Base-by-base conservation (phyloP, 2,113 vertebrate species). In the Manacus vitellinus region DNA sequence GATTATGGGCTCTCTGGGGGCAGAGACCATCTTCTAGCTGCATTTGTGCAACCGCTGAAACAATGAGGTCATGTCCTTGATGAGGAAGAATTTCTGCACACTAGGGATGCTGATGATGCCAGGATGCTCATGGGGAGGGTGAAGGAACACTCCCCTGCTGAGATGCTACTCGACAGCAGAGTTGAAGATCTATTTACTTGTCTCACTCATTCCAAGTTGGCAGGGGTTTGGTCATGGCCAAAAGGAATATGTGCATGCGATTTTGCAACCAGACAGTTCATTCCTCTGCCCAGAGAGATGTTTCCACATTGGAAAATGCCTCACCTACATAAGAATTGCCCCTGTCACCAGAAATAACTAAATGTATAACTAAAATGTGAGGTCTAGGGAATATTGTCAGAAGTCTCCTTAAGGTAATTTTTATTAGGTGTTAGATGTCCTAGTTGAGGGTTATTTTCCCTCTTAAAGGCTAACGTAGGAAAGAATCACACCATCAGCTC, bases 371-470 rank as follows among this genome's bases (percentile, higher is more conserved):
- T 61, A 61, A 74, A 89, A 68, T 47, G 35, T 74, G 94, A 92
- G 25, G 73, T 89, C 70, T 84, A 52, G 41, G 28, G 31, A 94
- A 75, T 77, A 86, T 37, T 78, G 79, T 88, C 68, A 91, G 37
- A 93, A 93, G 30, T 59, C 24, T 80, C 54, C 82, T 88, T 68
- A 92, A 88, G 73, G 37, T 52, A 83, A 74, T 75, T 91, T 96
- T 96, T 92, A 94, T 91, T 94, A 96, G 67, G 82, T 94, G 89
- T 51, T 94, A 67, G 85, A 73, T 94, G 72, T 93, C 75, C 65
- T 92, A 85, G 75, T 7, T 51, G 35, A 73, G 72, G 67, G 7
- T 84, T 95, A 47, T 95, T 96, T 96, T 94, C 65, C 67, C 46
- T 88, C 47, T 76, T 87, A 35, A 77, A 89, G 63, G 55, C 33